Percentiles rank a stretch among this genome's conserved stretches.
These are phyloP conservation scores for Ormyrus pomaceus DNA, from an alignment of 2,888 invertebrate species.

Conservation along the genomic window DNA sequence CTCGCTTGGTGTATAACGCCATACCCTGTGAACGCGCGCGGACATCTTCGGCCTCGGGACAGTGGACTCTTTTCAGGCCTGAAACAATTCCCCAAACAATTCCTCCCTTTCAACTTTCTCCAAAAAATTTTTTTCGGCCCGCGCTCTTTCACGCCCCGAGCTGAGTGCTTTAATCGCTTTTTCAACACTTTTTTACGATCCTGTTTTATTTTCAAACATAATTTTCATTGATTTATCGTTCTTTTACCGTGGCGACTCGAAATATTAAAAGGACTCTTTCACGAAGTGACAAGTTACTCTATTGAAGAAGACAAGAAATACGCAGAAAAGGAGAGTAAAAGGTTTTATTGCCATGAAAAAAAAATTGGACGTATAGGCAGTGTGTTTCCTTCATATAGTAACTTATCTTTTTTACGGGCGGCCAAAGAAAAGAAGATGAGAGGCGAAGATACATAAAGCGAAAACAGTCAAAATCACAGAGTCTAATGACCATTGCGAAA, in stretches of 20 bases:
- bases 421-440: constrained; percentile 50
- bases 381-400: constrained; percentile 29
- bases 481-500: constrained; percentile 64
- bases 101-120: constrained; percentile 25
- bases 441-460: constrained; percentile 50
- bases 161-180: no score
- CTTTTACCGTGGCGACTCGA: no score
- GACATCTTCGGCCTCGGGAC: constrained; percentile 11
- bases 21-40: neutral
- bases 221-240: no score
- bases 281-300: no score
- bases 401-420: constrained; percentile 54
- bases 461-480: constrained; percentile 47
- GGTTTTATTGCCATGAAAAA: neutral
- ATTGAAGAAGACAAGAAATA: no score
- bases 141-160: neutral
- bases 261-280: no score
- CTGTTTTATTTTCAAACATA: no score
- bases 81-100: constrained; percentile 9
- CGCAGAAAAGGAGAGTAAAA: no score
- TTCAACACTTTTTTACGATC: no score
- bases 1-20: neutral
- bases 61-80: constrained; percentile 13
- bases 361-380: constrained; percentile 24
- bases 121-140: constrained; percentile 1